These are phyloP conservation scores for Steinernema hermaphroditum DNA, from an alignment of 2,888 invertebrate genomes.

Conservation along the genomic window DNA sequence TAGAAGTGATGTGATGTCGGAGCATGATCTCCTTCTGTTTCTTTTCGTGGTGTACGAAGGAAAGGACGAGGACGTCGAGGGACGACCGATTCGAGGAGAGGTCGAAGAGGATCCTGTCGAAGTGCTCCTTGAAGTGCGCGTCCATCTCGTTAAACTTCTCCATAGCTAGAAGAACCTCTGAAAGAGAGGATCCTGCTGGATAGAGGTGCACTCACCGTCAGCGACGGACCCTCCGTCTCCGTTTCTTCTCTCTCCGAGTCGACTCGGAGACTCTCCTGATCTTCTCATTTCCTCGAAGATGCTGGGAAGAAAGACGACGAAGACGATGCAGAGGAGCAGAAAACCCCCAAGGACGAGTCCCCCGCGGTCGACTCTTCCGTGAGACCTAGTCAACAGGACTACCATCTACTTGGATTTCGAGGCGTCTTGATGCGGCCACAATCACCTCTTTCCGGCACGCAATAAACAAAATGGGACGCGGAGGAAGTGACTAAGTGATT, in stretches of 20 bases:
- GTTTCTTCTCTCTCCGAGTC: too few species aligned
- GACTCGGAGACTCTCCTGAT: too few species aligned
- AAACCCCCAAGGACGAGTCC: background rate
- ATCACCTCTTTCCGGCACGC: too few species aligned
- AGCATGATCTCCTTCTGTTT: background rate
- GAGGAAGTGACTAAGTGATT: too few species aligned
- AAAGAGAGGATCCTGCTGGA: background rate
- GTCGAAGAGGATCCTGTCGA: background rate
- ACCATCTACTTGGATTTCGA: too few species aligned
- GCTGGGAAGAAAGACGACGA: background rate
- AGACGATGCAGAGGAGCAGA: background rate
- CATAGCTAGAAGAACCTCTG: background rate
- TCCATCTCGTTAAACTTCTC: background rate
- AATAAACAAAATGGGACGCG: too few species aligned
- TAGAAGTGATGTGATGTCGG: background rate
- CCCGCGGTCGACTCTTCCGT: background rate
- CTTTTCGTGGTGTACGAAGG: background rate
- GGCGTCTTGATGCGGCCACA: too few species aligned
- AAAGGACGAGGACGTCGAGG: background rate
- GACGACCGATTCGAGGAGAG: background rate
- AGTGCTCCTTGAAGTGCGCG: background rate
- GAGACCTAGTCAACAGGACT: too few species aligned
- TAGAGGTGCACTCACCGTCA: background rate
- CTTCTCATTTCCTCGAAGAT: background rate
- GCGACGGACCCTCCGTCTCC: background rate